phyloP scores from a whole-genome alignment of 1,140 invertebrate genomes.

The Armadillidium nasatum region DNA sequence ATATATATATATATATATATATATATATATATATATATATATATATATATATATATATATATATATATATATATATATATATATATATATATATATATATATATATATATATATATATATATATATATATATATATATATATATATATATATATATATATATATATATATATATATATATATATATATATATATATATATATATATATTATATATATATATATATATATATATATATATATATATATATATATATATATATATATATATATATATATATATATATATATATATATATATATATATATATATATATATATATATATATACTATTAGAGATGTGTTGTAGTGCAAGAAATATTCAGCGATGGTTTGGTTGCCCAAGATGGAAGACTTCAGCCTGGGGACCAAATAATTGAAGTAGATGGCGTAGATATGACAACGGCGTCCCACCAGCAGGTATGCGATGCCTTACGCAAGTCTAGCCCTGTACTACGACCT shows the following conservation, averaged over 20 bases:
- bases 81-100: too few relatives aligned
- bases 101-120: too few relatives aligned
- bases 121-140: too few relatives aligned
- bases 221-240: constrained; percentile 21
- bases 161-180: not conserved
- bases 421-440: constrained; percentile 54
- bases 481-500: constrained; percentile 45
- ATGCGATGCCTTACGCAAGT: constrained; percentile 46
- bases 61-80: too few relatives aligned
- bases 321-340: constrained; percentile 47
- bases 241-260: constrained; percentile 12
- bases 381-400: constrained; percentile 55
- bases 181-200: constrained; percentile 9
- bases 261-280: constrained; percentile 14
- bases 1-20: too few relatives aligned
- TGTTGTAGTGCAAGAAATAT: constrained; percentile 55
- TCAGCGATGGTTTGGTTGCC: constrained; percentile 53
- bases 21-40: too few relatives aligned
- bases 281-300: constrained; percentile 21
- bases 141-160: too few relatives aligned
- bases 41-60: too few relatives aligned
- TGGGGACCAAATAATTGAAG: constrained; percentile 60
- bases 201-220: not conserved
- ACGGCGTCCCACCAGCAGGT: constrained; percentile 47
- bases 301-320: constrained; percentile 19